A percentile compares a stretch with the other conserved stretches of the same genome.
Conservation (phyloP, 2,888 invertebrate species). For the Metopia argyrocephala region DNA sequence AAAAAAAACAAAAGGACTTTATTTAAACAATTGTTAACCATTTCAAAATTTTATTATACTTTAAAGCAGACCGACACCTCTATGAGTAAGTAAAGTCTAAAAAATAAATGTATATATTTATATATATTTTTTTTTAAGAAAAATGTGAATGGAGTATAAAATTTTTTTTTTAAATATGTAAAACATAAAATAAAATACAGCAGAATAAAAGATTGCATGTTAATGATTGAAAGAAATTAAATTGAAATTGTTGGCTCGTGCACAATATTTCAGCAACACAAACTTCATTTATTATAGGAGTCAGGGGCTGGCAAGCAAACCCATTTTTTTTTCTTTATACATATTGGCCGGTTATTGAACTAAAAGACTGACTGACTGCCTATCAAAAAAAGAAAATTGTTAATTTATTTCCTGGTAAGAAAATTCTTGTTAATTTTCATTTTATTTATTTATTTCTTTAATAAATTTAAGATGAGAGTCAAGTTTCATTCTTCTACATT, state of each 20-base stretch:
- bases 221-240: slow-evolving; percentile 54
- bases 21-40: too few relatives aligned
- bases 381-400: slow-evolving; percentile 7
- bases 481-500: background rate
- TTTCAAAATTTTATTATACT: too few relatives aligned
- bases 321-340: slow-evolving; percentile 10
- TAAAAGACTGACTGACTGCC: slow-evolving; percentile 27
- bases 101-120: too few relatives aligned
- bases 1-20: too few relatives aligned
- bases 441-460: background rate
- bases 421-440: slow-evolving; percentile 16
- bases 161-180: slow-evolving; percentile 32
- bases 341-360: slow-evolving; percentile 65
- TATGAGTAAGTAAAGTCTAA: too few relatives aligned
- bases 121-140: too few relatives aligned
- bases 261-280: slow-evolving; percentile 42
- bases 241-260: slow-evolving; percentile 65
- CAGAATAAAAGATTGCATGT: slow-evolving; percentile 53
- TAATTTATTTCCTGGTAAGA: slow-evolving; percentile 53
- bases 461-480: background rate
- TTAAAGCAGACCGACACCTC: too few relatives aligned
- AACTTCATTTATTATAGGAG: background rate
- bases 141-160: too few relatives aligned
- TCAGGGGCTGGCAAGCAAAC: background rate
- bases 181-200: slow-evolving; percentile 27